phyloP scores from a whole-genome alignment of 2,113 vertebrate genomes.

The Tapirus terrestris region DNA sequence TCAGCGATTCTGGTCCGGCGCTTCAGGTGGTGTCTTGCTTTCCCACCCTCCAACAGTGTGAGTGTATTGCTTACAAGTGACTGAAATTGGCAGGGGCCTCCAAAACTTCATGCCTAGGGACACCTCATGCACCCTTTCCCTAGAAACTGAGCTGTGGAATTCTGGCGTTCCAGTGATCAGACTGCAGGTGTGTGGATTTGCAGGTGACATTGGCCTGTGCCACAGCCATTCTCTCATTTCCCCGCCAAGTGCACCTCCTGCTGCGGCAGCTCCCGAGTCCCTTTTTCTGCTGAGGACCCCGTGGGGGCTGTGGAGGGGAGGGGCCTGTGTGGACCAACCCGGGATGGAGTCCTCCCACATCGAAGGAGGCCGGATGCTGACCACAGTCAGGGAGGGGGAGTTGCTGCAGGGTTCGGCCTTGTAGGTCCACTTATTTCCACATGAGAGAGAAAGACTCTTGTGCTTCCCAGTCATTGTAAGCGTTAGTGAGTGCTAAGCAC shows the following conservation, averaged over 20 bases:
- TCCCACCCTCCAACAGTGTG: neutral
- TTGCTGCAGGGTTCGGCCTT: neutral
- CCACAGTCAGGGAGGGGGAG: neutral
- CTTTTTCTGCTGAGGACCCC: neutral
- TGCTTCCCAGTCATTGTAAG: neutral
- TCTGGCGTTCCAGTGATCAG: neutral
- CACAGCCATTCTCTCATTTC: constrained; percentile 14
- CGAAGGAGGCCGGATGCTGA: neutral
- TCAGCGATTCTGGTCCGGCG: neutral
- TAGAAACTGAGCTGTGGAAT: neutral
- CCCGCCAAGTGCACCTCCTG: neutral
- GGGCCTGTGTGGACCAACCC: neutral
- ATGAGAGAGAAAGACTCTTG: neutral
- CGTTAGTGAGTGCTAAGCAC: neutral
- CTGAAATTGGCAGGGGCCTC: neutral
- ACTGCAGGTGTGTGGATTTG: neutral
- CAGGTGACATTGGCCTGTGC: neutral
- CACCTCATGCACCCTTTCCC: neutral
- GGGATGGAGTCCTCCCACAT: neutral
- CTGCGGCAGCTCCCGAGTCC: neutral
- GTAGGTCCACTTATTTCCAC: neutral
- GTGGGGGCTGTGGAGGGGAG: neutral
- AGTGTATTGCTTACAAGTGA: neutral
- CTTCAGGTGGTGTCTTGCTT: neutral
- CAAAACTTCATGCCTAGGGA: neutral